Base-by-base conservation (phyloP, 2,888 invertebrate species). In the Diogma glabrata region DNA sequence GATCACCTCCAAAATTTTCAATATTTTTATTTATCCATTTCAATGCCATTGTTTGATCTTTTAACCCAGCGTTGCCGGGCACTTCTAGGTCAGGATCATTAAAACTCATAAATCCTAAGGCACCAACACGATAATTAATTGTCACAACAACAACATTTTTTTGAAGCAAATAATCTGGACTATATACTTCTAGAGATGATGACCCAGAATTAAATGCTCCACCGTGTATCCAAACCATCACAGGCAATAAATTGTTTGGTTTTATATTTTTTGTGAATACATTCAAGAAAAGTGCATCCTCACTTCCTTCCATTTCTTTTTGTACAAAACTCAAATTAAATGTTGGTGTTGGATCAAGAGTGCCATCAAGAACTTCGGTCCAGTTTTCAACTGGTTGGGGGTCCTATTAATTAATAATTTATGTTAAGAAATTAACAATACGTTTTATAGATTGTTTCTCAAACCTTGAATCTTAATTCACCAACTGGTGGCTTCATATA, bases 101-200 rank as follows among this genome's bases (percentile, higher is more conserved):
- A 0, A 75, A 60, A 33, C 67, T 67, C 24, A 75, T 62, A 52
- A 75, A 75, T 16, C 75, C 75, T 74, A 12, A 26, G 3, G 56
- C 48, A 16, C 57, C 58, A 5, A 60, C 40, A 4, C 60, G 52
- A 45, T 58, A 57, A 46, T 59, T 60, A 28, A 57, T 16, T 14
- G 57, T 53, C 3, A 60, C 57, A 3, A 58, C 46, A 10, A 59
- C 47, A 3, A 60, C 43, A 33, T 57, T 54, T 49, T 12, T 20
- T 8, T 43, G 22, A 8, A 43, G 43, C n/a, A 43, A 43, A 43
- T 22, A 43, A 12, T 43, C 53, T 1, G 53, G 53, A 26, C 40
- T 38, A 14, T 49, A 53, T 10, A 49, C 30, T 33, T 46, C 48
- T 24, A 38, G 46, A 2, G 22, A 24, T 5, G 30, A 43, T 17